These are phyloP conservation scores for Neosilurus hyrtlii DNA, from an alignment of 2,797 vertebrate genomes.

Conservation along the genomic window DNA sequence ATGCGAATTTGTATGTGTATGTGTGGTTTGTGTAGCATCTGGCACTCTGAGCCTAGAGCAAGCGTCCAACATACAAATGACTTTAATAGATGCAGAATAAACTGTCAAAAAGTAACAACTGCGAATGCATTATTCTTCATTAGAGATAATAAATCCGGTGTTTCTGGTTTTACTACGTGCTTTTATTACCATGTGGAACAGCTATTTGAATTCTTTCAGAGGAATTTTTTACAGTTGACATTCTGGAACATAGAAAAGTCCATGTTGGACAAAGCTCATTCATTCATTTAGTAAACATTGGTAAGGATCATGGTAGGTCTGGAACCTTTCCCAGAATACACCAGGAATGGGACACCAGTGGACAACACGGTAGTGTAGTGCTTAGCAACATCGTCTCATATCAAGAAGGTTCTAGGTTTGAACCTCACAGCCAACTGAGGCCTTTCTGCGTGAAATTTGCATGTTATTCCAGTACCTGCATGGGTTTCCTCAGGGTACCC, in stretches of 20 bases:
- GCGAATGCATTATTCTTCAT: constrained; percentile 8
- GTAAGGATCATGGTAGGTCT: neutral
- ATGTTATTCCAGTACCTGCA: too few relatives aligned
- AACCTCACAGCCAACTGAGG: too few relatives aligned
- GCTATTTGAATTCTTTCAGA: neutral
- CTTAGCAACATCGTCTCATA: too few relatives aligned
- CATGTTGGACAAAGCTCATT: neutral
- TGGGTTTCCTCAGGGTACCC: too few relatives aligned
- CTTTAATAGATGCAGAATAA: constrained; percentile 23
- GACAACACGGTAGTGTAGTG: too few relatives aligned
- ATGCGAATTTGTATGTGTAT: neutral
- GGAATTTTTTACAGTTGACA: neutral
- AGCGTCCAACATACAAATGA: constrained; percentile 19
- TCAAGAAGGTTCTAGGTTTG: too few relatives aligned
- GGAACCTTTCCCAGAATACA: neutral
- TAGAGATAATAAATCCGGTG: constrained; percentile 8
- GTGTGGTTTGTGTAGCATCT: constrained; percentile 26
- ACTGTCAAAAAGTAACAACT: neutral
- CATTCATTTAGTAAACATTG: neutral
- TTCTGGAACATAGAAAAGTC: neutral
- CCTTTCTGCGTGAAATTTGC: too few relatives aligned
- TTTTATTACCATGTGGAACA: neutral
- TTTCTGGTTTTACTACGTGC: neutral
- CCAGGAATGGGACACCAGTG: neutral
- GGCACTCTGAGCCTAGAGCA: constrained; percentile 9